Percentiles rank a stretch among this genome's conserved stretches.
phyloP scores from a whole-genome alignment of 2,888 invertebrate species.

The Elgonia sp. region DNA sequence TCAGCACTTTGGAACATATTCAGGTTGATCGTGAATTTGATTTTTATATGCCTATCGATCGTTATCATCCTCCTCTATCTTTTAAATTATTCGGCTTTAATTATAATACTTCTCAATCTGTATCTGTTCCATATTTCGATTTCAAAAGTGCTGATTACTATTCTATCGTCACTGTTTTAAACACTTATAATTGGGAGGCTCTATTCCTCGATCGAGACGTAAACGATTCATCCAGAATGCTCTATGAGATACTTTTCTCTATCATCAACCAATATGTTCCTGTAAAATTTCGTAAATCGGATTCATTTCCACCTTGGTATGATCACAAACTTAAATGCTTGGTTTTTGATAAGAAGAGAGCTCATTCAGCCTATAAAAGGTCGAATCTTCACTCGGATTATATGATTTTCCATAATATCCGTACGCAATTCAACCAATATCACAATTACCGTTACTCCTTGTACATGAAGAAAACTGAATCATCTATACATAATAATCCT shows the following conservation, averaged over 20 bases:
- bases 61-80: not conserved
- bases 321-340: not conserved
- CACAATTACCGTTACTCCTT: not conserved
- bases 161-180: too few relatives aligned
- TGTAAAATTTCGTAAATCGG: not conserved
- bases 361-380: not conserved
- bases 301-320: not conserved
- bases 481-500: not conserved
- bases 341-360: conserved; percentile 1
- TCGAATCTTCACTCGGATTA: not conserved
- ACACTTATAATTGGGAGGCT: too few relatives aligned
- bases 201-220: not conserved
- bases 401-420: not conserved
- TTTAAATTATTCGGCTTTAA: too few relatives aligned
- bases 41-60: not conserved
- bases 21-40: not conserved
- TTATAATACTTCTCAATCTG: too few relatives aligned
- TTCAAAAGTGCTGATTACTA: too few relatives aligned
- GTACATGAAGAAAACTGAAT: not conserved
- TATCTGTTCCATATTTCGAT: too few relatives aligned
- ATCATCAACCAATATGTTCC: too few relatives aligned
- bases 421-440: not conserved
- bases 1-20: not conserved
- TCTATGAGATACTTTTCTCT: too few relatives aligned
- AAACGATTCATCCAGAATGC: not conserved